Percentiles rank a stretch among this genome's conserved stretches.
phyloP scores from a whole-genome alignment of 2,797 vertebrate genomes.

The Lerista edwardsae region DNA sequence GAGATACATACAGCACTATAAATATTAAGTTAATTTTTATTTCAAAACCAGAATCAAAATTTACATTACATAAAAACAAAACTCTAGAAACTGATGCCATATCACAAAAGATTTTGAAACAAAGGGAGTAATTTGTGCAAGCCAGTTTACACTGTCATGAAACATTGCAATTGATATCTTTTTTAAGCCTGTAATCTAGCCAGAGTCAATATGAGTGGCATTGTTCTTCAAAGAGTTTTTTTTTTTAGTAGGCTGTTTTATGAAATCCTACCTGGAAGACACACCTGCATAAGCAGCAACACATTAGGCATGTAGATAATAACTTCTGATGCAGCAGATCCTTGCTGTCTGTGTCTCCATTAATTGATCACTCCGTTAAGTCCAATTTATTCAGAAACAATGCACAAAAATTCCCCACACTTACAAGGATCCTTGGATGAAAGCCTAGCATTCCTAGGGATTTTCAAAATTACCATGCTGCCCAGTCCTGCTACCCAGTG shows the following conservation, averaged over 20 bases:
- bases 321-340: background rate
- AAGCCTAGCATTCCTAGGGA: too few species aligned
- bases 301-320: background rate
- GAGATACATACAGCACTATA: background rate
- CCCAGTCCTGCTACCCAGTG: too few species aligned
- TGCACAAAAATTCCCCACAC: too few species aligned
- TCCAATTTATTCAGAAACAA: too few species aligned
- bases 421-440: too few species aligned
- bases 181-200: background rate
- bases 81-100: background rate
- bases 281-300: background rate
- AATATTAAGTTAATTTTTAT: conserved; percentile 53
- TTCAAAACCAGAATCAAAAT: conserved; percentile 29
- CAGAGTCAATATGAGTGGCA: background rate
- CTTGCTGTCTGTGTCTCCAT: too few species aligned
- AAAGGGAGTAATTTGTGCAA: conserved; percentile 7
- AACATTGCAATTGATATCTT: background rate
- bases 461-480: too few species aligned
- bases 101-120: conserved; percentile 8
- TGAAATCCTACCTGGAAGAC: background rate
- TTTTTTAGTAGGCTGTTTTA: background rate
- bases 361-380: too few species aligned
- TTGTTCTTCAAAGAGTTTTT: background rate
- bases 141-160: background rate
- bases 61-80: background rate